Base-by-base conservation (phyloP, 1,140 invertebrate species). In the Brachionus rubens region DNA sequence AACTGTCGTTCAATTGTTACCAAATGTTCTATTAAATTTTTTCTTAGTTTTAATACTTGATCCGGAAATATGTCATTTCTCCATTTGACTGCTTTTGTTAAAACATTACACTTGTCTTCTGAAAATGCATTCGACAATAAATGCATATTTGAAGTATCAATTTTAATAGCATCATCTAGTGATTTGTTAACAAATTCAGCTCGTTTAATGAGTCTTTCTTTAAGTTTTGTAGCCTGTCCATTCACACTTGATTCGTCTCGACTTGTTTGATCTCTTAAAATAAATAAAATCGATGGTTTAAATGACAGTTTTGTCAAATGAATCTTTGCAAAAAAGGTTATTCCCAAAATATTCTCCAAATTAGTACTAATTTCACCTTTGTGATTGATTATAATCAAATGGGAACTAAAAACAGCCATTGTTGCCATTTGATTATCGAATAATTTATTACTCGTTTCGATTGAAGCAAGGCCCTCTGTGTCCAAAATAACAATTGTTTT, bases 351-450 rank as follows among this genome's bases (percentile, higher is more conserved):
- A 1, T 21, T 40, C 26, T 62, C 56, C 5, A 62, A 40, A 40
- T 40, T 62, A 0, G 56, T 26, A 40, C 56, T 62, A 16, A 62
- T 62, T 21, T 62, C 56, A 26, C 56, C 56, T 62, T 62, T 62
- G 40, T 62, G 56, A 62, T 62, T 62, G n/a, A 40, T 40, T 5
- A 62, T 16, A 7, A 62, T 40, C 7, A 36, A 1, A 62, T 62
- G 30, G 0, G 56, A 62, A 19, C 30, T 40, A 21, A 62, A 40
- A 26, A 62, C 56, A 40, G 56, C 14, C 56, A 62, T 62, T 62
- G 56, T 43, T 5, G 33, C 56, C 33, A 62, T 62, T 62, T 62
- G 56, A 24, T 62, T 62, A 24, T 62, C 56, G 3, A 62, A 62
- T 9, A 62, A 9, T 3, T 36, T 40, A 19, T 10, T 21, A 3